phyloP scores from a whole-genome alignment of 1,140 invertebrate species.

The Drosophila willistoni region DNA sequence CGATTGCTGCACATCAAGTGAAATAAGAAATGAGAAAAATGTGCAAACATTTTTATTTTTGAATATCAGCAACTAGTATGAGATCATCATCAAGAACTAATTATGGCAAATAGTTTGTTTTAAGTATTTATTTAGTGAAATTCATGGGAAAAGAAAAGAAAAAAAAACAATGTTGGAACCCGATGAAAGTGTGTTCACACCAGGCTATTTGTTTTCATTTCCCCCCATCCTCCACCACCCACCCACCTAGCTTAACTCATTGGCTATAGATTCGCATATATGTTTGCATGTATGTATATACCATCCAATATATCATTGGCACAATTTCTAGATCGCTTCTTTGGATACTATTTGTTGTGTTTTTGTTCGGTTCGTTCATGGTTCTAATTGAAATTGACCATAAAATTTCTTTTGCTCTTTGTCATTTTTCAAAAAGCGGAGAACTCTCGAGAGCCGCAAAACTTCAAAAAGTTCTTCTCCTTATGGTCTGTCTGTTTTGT shows the following conservation, averaged over 20 bases:
- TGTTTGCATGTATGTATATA: background rate
- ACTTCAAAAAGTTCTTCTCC: constrained; percentile 35
- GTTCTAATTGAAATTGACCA: constrained; percentile 67
- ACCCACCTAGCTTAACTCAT: too few species aligned
- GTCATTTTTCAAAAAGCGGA: constrained; percentile 22
- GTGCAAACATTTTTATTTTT: background rate
- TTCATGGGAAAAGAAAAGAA: background rate
- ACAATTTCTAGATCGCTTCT: constrained; percentile 32
- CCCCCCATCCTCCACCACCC: background rate
- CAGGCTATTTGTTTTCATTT: constrained; percentile 7
- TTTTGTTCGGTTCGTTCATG: background rate
- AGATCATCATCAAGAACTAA: constrained; percentile 7
- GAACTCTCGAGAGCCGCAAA: constrained; percentile 26
- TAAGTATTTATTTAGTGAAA: background rate
- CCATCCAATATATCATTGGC: constrained; percentile 28
- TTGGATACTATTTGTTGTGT: constrained; percentile 10
- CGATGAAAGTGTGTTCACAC: constrained; percentile 1
- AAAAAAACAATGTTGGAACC: background rate
- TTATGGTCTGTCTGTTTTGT: background rate
- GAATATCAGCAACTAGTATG: background rate
- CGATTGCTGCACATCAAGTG: background rate
- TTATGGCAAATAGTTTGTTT: constrained; percentile 9
- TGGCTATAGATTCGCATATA: background rate
- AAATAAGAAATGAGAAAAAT: background rate
- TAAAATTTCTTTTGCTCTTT: constrained; percentile 43